phyloP scores from a whole-genome alignment of 2,888 invertebrate species.

The Escarpia spicata region DNA sequence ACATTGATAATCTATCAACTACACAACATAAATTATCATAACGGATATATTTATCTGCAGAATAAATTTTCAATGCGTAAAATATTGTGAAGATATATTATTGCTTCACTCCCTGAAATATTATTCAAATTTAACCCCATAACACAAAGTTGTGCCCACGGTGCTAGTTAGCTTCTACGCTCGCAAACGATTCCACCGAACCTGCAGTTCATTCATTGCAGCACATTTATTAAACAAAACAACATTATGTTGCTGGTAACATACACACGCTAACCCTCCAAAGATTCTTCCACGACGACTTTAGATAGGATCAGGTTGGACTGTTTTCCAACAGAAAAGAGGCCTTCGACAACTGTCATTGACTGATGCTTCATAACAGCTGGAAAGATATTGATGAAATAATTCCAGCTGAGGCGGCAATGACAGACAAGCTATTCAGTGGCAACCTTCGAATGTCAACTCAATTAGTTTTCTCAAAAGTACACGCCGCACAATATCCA shows the following conservation, averaged over 20 bases:
- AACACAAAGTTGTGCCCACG: neutral
- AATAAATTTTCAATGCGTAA: neutral
- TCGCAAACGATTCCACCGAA: slow-evolving; percentile 1
- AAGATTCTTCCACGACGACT: neutral
- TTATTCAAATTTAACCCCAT: neutral
- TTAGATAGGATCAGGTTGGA: neutral
- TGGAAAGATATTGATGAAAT: neutral
- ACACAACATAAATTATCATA: neutral
- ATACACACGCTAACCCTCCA: neutral
- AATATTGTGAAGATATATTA: neutral
- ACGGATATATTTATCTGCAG: neutral
- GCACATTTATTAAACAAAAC: neutral
- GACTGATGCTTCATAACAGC: neutral
- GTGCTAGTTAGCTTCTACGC: neutral
- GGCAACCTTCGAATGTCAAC: neutral
- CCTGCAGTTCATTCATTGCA: neutral
- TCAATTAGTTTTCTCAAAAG: neutral
- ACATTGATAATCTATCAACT: neutral
- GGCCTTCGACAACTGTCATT: neutral
- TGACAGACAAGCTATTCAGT: neutral
- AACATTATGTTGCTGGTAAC: neutral
- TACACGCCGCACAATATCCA: neutral
- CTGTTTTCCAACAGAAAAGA: neutral
- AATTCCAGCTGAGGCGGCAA: neutral
- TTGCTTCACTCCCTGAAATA: slow-evolving; percentile 14